Percentiles rank a stretch among this genome's conserved stretches.
Conservation (phyloP, 2,888 invertebrate genomes). For the Dicyrtomina minuta region DNA sequence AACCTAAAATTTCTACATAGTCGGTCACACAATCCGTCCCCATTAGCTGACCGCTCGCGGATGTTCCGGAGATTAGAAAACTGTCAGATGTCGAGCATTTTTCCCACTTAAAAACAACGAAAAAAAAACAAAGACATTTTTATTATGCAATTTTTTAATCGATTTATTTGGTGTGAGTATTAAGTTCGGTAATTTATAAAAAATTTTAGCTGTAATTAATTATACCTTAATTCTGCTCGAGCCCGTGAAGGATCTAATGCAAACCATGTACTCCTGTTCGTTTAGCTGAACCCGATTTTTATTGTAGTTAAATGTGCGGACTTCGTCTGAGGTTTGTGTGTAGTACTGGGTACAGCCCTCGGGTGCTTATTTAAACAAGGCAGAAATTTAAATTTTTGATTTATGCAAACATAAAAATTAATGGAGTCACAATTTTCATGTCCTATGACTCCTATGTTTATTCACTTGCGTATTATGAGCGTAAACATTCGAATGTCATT, state of each 20-base stretch:
- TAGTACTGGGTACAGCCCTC: constrained; percentile 23
- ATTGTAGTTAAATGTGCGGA: constrained; percentile 24
- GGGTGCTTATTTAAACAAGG: constrained; percentile 4
- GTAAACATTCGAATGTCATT: no score
- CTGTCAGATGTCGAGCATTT: constrained; percentile 11
- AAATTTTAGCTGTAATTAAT: background rate
- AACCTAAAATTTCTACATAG: constrained; percentile 21
- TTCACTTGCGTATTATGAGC: no score
- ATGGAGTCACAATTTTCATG: no score
- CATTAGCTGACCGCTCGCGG: background rate
- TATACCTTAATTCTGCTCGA: constrained; percentile 7
- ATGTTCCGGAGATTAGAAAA: background rate
- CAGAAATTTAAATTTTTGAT: background rate
- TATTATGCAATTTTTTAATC: no score
- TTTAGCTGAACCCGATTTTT: constrained; percentile 21
- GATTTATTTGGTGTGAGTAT: no score
- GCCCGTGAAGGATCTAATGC: constrained; percentile 21
- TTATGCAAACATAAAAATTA: no score
- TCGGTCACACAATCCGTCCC: constrained; percentile 10
- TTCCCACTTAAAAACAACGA: constrained; percentile 11
- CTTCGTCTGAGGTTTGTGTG: background rate
- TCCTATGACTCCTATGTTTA: no score
- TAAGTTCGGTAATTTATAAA: no score
- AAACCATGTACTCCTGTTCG: constrained; percentile 24
- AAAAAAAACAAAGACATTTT: no score